These are phyloP conservation scores for Eumerus sabulonum DNA, from an alignment of 2,888 invertebrate genomes.

Conservation along the genomic window DNA sequence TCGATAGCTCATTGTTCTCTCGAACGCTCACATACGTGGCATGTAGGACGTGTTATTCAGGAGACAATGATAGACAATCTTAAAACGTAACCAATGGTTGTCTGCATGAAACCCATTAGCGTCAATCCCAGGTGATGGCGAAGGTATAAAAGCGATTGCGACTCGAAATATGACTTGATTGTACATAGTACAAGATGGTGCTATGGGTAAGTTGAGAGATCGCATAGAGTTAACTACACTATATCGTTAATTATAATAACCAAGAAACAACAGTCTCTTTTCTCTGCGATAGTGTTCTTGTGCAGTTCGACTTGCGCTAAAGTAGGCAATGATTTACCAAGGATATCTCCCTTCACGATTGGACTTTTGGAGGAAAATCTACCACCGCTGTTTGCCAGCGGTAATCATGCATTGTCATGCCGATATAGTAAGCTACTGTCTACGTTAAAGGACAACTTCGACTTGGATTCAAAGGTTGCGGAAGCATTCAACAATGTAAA, in stretches of 20 bases:
- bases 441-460: conserved; percentile 33
- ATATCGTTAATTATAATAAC: conserved; percentile 2
- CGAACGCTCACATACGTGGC: conserved; percentile 24
- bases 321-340: conserved; percentile 43
- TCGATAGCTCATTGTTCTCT: conserved; percentile 69
- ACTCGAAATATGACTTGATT: conserved; percentile 28
- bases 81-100: conserved; percentile 46
- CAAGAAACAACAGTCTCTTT: conserved; percentile 32
- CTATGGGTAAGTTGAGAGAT: conserved; percentile 58
- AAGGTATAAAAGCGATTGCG: conserved; percentile 49
- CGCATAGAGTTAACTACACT: neutral
- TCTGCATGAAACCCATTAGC: conserved; percentile 62
- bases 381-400: conserved; percentile 4
- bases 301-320: conserved; percentile 31
- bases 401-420: conserved; percentile 14
- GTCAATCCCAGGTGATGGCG: conserved; percentile 20
- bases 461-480: conserved; percentile 22
- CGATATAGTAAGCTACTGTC: conserved; percentile 48
- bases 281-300: conserved; percentile 56
- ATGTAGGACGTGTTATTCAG: conserved; percentile 60
- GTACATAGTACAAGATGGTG: conserved; percentile 65
- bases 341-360: conserved; percentile 20
- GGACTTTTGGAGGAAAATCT: conserved; percentile 21
- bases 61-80: conserved; percentile 47
- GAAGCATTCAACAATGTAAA: conserved; percentile 39